phyloP scores from a whole-genome alignment of 1,140 invertebrate genomes.

The Agrilus planipennis region DNA sequence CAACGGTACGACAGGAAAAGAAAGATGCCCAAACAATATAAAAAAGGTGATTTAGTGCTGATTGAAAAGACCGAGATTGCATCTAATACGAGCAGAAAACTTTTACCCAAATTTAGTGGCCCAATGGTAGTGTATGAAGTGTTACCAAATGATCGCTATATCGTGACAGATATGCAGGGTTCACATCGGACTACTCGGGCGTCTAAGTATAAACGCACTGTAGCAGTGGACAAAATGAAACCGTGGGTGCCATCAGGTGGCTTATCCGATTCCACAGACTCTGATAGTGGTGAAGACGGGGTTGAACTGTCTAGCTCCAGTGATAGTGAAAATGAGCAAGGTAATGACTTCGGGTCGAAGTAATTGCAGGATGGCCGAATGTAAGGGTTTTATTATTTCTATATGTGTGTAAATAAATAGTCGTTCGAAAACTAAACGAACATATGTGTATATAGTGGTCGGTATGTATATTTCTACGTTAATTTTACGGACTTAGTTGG shows the following conservation, averaged over 20 bases:
- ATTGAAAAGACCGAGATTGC: neutral
- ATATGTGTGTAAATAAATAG: too few relatives aligned
- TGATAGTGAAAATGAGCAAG: too few relatives aligned
- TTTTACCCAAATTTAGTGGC: constrained; percentile 1
- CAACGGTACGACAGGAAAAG: neutral
- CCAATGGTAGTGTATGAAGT: neutral
- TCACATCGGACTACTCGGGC: neutral
- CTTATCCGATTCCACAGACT: constrained; percentile 6
- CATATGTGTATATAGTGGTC: too few relatives aligned
- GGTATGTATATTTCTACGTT: too few relatives aligned
- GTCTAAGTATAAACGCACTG: constrained; percentile 6
- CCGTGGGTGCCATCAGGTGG: constrained; percentile 5
- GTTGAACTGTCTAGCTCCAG: constrained; percentile 1
- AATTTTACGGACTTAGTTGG: too few relatives aligned
- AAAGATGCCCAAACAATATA: neutral
- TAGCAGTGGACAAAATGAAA: constrained; percentile 7
- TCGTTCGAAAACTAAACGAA: too few relatives aligned
- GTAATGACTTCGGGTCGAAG: constrained; percentile 2
- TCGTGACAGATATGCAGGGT: neutral
- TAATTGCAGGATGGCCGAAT: constrained; percentile 9
- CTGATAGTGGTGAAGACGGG: constrained; percentile 6
- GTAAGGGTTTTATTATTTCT: too few relatives aligned
- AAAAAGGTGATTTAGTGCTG: neutral
- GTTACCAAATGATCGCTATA: neutral
- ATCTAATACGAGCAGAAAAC: neutral